These are phyloP conservation scores for Tribolium freemani DNA, from an alignment of 2,888 invertebrate genomes.

Conservation along the genomic window DNA sequence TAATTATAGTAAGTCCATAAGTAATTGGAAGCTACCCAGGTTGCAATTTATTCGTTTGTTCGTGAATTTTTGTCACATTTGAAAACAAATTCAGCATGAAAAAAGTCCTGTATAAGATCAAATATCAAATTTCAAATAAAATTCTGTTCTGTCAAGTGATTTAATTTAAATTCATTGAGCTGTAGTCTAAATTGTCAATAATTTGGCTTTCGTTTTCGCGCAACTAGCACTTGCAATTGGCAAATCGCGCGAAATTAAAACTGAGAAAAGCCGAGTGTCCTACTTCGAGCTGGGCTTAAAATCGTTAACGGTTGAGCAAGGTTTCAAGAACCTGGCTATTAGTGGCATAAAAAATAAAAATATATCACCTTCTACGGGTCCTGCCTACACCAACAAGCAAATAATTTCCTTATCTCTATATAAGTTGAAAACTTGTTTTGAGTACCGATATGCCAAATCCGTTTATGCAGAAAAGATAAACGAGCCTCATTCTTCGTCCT, in stretches of 20 bases:
- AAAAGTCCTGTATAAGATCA: too few relatives aligned
- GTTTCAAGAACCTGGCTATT: slow-evolving; percentile 4
- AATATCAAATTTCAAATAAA: too few relatives aligned
- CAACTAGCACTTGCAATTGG: background rate
- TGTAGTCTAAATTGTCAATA: too few relatives aligned
- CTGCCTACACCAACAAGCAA: slow-evolving; percentile 23
- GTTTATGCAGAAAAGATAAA: slow-evolving; percentile 27
- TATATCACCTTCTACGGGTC: slow-evolving; percentile 28
- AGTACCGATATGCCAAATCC: slow-evolving; percentile 31
- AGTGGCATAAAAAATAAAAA: slow-evolving; percentile 8
- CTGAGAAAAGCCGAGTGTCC: background rate
- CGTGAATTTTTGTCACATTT: too few relatives aligned
- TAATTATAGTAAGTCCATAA: too few relatives aligned
- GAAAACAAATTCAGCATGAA: too few relatives aligned
- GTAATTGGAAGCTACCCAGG: too few relatives aligned
- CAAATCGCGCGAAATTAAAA: background rate
- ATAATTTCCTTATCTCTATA: slow-evolving; percentile 38
- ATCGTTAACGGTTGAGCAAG: slow-evolving; percentile 5
- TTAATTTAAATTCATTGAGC: too few relatives aligned
- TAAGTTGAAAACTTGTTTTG: slow-evolving; percentile 35
- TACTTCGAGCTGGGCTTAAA: slow-evolving; percentile 3
- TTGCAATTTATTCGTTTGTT: too few relatives aligned
- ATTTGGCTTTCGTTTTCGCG: background rate
- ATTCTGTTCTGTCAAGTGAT: too few relatives aligned
- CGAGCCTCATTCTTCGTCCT: slow-evolving; percentile 22